Percentiles rank a stretch among this genome's conserved stretches.
Evolutionary conservation across 2,888 invertebrate species (phyloP).

Genomic region (Drosophila maculinotata): DNA sequence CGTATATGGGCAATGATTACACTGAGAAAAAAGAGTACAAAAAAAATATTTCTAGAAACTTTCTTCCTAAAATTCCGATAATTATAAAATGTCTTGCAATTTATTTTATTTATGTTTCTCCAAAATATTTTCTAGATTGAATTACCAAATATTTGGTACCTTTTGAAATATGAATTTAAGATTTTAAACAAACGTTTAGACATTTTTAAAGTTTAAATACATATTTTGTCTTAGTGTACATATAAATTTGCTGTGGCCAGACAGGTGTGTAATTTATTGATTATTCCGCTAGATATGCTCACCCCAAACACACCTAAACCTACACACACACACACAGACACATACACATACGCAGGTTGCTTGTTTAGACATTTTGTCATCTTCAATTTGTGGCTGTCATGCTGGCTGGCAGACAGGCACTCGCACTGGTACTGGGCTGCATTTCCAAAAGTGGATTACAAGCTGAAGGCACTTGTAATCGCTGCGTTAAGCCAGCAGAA

Average conservation of each 20-base stretch:
- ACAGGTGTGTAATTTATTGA: conserved; percentile 85
- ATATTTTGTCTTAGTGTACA: conserved; percentile 3
- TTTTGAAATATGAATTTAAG: no score
- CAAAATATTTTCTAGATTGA: no score
- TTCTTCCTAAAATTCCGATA: no score
- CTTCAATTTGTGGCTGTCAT: conserved; percentile 82
- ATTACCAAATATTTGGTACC: no score
- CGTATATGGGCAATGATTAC: conserved; percentile 6
- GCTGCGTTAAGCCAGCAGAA: conserved; percentile 75
- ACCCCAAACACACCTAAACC: conserved; percentile 22
- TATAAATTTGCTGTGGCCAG: conserved; percentile 77
- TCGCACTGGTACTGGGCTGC: conserved; percentile 60
- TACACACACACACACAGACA: conserved; percentile 4
- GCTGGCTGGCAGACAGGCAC: conserved; percentile 53
- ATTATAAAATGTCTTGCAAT: no score
- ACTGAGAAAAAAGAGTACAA: neutral
- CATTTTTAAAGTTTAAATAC: no score
- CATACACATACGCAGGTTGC: conserved; percentile 33
- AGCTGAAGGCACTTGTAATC: conserved; percentile 81
- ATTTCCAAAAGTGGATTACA: conserved; percentile 82
- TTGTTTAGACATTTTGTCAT: conserved; percentile 82
- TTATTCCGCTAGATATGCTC: conserved; percentile 79
- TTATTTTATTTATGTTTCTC: no score
- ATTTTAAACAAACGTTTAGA: no score
- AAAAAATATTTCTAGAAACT: no score